A percentile compares a stretch with the other conserved stretches of the same genome.
These are phyloP conservation scores for Cyanoramphus novaezelandiae DNA, from an alignment of 2,113 vertebrate species.

Conservation along the genomic window DNA sequence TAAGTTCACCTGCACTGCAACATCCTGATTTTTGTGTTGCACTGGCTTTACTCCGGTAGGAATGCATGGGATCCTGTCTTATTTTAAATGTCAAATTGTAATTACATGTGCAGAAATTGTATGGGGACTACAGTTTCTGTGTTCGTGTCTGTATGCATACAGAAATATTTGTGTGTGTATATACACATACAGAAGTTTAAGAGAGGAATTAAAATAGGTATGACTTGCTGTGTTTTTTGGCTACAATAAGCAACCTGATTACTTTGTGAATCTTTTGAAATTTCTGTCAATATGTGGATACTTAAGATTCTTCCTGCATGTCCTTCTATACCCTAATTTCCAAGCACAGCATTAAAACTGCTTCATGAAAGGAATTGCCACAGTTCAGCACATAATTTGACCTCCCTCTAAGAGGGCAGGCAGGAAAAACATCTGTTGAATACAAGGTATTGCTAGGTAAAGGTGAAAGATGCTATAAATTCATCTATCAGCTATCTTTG, in stretches of 20 bases:
- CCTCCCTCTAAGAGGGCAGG: neutral
- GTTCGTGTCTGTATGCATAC: neutral
- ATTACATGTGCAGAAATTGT: neutral
- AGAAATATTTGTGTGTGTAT: neutral
- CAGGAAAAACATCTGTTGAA: neutral
- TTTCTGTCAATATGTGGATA: neutral
- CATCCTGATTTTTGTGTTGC: neutral
- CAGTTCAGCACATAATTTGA: neutral
- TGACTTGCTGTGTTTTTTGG: neutral
- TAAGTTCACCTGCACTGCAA: neutral
- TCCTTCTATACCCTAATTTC: neutral
- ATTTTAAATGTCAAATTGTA: neutral
- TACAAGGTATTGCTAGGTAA: neutral
- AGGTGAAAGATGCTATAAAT: neutral
- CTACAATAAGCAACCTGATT: neutral
- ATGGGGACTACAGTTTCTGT: neutral
- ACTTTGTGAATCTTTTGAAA: neutral
- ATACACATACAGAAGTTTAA: neutral
- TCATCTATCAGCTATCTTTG: neutral
- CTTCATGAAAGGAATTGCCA: neutral
- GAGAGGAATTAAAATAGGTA: neutral
- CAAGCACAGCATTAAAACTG: neutral
- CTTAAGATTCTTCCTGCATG: neutral
- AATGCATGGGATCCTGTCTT: neutral
- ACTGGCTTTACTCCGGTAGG: neutral